A percentile compares a stretch with the other conserved stretches of the same genome.
phyloP scores from a whole-genome alignment of 2,113 vertebrate species.

The Gymnobelideus leadbeateri region DNA sequence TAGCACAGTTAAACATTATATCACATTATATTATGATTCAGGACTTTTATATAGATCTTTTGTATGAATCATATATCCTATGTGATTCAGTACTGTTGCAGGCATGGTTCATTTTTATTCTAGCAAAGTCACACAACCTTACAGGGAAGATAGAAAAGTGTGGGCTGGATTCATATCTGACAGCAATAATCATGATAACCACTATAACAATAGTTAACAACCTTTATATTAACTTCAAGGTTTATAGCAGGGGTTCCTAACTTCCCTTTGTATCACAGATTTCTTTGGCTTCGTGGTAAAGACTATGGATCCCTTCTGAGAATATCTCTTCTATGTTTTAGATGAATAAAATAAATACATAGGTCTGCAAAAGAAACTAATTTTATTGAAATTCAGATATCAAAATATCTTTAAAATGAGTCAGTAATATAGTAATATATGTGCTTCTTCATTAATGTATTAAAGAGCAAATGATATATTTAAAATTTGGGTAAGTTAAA shows the following conservation, averaged over 20 bases:
- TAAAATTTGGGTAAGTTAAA: no score
- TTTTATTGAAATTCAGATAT: background rate
- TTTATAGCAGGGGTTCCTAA: background rate
- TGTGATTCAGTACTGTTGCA: background rate
- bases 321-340: background rate
- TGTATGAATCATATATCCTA: slow-evolving; percentile 3
- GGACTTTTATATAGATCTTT: background rate
- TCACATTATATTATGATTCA: background rate
- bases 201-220: background rate
- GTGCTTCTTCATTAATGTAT: background rate
- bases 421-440: background rate
- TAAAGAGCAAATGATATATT: background rate
- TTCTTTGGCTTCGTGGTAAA: background rate
- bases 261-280: background rate
- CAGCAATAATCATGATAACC: background rate
- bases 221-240: background rate
- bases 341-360: background rate
- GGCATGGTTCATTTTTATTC: background rate
- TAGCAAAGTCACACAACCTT: background rate
- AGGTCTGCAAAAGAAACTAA: background rate
- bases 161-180: background rate
- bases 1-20: background rate
- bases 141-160: background rate
- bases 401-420: background rate
- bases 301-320: background rate